Base-by-base conservation (phyloP, 2,888 invertebrate species). In the Dynastes maya region DNA sequence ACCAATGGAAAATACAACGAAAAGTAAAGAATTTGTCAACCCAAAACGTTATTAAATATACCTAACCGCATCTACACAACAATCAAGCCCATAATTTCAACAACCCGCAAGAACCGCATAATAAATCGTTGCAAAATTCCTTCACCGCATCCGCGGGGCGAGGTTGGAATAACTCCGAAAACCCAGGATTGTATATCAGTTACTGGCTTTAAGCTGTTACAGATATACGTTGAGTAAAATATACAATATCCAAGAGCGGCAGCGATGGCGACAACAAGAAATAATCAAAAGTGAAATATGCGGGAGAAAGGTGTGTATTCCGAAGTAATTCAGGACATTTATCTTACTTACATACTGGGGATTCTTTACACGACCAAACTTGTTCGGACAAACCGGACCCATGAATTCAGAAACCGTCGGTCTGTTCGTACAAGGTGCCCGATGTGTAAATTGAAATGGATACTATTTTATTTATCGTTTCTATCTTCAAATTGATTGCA, bases 281-380 rank as follows among this genome's bases (percentile, higher is more conserved):
- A 76, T 68, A 78, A 68, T 64, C 78, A 77, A 79, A 75, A 71
- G 67, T 78, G 78, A 80, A 78, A 76, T 79, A 80, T 79, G 79
- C 58, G 49, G 79, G 78, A 77, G 68, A 80, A 80, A 79, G 79
- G 77, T 63, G 79, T 77, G 79, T 78, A 78, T 78, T 81, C 80
- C 82, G 78, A 82, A 80, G 80, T 81, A 82, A 82, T 82, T 82
- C 79, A 71, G 79, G 71, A 79, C 81, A 81, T 82, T 82, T 82
- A 82, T 82, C 82, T 82, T 82, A 75, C 82, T 81, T 81, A 82
- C 80, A 80, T 81, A 76, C 79, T 75, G 71, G 80, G 80, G 72
- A 80, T 81, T 80, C 80, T 81, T 80, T 79, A 78, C 74, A 75
- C 72, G 78, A 80, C 78, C 79, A 71, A 71, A 80, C 78, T 79